These are phyloP conservation scores for Calliopsis andreniformis DNA, from an alignment of 1,140 invertebrate species.

Conservation along the genomic window DNA sequence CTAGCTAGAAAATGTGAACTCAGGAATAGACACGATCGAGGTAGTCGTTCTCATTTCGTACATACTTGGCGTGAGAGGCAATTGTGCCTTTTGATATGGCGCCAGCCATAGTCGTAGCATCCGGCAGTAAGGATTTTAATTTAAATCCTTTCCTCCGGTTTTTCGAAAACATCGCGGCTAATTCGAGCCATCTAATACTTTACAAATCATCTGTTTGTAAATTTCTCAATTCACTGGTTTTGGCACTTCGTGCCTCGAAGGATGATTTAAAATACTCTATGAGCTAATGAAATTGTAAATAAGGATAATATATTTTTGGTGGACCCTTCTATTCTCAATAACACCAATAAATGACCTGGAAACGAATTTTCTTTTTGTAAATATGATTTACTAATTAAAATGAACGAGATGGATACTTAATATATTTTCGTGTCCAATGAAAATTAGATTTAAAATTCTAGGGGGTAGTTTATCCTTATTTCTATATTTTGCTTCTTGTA, in stretches of 20 bases:
- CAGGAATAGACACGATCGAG: slow-evolving; percentile 49
- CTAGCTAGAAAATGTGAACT: slow-evolving; percentile 24
- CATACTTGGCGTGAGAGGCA: slow-evolving; percentile 47
- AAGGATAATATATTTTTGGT: neutral
- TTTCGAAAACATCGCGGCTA: slow-evolving; percentile 5
- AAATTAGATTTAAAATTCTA: too few relatives aligned
- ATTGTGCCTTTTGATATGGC: slow-evolving; percentile 50
- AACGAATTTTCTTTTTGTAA: too few relatives aligned
- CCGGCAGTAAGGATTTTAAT: slow-evolving; percentile 14
- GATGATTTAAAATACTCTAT: slow-evolving; percentile 3
- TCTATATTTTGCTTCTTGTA: too few relatives aligned
- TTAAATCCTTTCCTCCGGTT: slow-evolving; percentile 3
- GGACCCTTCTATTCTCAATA: too few relatives aligned
- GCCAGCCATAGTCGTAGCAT: slow-evolving; percentile 45
- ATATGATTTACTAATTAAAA: too few relatives aligned
- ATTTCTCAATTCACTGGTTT: slow-evolving; percentile 23
- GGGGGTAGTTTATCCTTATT: too few relatives aligned
- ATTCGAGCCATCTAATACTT: slow-evolving; percentile 4
- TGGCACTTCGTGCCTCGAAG: neutral
- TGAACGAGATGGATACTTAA: too few relatives aligned
- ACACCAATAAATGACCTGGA: too few relatives aligned
- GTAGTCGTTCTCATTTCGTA: slow-evolving; percentile 49
- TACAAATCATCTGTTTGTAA: neutral
- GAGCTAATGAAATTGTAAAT: slow-evolving; percentile 6
- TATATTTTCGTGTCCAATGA: too few relatives aligned